These are phyloP conservation scores for Nesospiza acunhae DNA, from an alignment of 2,113 vertebrate genomes.

Conservation along the genomic window DNA sequence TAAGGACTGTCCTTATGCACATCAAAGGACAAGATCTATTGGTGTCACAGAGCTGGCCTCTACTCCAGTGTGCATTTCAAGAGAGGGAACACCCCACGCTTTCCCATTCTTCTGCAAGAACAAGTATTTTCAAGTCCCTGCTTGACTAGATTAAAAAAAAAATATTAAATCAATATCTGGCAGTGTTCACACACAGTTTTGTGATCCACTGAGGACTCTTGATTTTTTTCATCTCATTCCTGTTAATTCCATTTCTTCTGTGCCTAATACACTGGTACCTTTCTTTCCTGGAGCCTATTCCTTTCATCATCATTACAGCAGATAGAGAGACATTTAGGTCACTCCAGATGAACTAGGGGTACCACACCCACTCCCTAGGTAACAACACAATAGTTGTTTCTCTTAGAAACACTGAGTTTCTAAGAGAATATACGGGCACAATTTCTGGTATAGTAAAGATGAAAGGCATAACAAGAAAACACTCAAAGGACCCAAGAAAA, in stretches of 20 bases:
- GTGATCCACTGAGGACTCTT: neutral
- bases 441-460: neutral
- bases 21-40: neutral
- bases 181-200: neutral
- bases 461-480: constrained; percentile 3
- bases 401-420: neutral
- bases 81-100: neutral
- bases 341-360: neutral
- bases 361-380: neutral
- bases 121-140: neutral
- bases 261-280: neutral
- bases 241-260: neutral
- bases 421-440: neutral
- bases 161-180: neutral
- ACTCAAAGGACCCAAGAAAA: constrained; percentile 14
- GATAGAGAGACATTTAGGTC: neutral
- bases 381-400: neutral
- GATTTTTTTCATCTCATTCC: neutral
- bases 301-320: neutral
- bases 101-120: neutral
- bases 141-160: neutral
- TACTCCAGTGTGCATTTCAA: neutral
- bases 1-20: neutral
- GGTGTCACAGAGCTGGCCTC: neutral
- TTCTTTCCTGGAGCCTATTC: neutral